A percentile compares a stretch with the other conserved stretches of the same genome.
These are phyloP conservation scores for Tokudaia tokunoshimensis DNA, from an alignment of 2,797 vertebrate species.

Conservation along the genomic window DNA sequence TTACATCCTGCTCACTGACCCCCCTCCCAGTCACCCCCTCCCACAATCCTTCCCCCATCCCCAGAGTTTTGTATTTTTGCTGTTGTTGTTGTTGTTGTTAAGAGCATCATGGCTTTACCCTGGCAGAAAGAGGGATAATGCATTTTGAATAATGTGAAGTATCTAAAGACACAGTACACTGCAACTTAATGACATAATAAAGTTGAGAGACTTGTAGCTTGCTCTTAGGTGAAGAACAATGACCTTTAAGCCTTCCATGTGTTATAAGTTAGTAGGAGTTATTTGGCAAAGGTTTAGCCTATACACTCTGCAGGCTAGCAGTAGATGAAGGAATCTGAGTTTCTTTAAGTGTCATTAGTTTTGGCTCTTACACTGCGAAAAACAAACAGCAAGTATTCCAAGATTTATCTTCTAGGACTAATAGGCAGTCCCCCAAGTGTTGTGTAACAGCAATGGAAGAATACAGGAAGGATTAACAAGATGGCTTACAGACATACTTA, in stretches of 20 bases:
- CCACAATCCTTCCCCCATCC: not conserved
- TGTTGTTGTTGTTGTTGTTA: not conserved
- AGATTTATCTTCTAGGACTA: not conserved
- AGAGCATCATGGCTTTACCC: not conserved
- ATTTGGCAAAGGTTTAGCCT: slow-evolving; percentile 17
- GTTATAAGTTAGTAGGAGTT: not conserved
- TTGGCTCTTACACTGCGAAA: not conserved
- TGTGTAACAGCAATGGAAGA: not conserved
- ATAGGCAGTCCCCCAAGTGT: not conserved
- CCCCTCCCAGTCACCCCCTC: not conserved
- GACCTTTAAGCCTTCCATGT: not conserved
- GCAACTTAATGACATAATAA: not conserved
- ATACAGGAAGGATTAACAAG: slow-evolving; percentile 9
- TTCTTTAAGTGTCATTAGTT: slow-evolving; percentile 7
- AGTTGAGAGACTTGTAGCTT: slow-evolving; percentile 24
- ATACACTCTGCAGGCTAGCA: not conserved
- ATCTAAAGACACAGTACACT: not conserved
- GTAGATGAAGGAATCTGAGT: not conserved
- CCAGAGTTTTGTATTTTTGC: too few species aligned
- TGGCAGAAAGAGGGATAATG: not conserved
- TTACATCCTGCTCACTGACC: not conserved
- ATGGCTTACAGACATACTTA: slow-evolving; percentile 36
- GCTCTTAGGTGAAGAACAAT: not conserved
- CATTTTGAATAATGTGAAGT: slow-evolving; percentile 42
- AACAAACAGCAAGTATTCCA: not conserved